A percentile compares a stretch with the other conserved stretches of the same genome.
Evolutionary conservation across 2,113 vertebrate genomes (phyloP).

Genomic region (Pterophyllum scalare): DNA sequence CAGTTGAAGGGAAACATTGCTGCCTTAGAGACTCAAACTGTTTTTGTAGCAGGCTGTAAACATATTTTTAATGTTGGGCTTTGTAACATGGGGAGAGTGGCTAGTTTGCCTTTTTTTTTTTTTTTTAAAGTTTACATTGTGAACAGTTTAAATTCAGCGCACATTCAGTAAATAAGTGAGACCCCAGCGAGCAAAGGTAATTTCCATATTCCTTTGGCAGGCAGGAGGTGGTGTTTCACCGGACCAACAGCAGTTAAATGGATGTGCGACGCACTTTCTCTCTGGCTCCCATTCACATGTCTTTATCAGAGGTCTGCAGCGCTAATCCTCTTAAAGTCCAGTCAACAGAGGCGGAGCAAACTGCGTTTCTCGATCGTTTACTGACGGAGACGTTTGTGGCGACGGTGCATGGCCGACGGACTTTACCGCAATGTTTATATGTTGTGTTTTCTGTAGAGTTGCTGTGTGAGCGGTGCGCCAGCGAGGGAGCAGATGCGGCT

Average conservation of each 20-base stretch:
- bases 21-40: not conserved
- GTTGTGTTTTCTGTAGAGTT: conserved; percentile 16
- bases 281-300: conserved; percentile 63
- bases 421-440: conserved; percentile 22
- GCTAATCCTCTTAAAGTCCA: conserved; percentile 77
- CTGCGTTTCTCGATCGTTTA: conserved; percentile 46
- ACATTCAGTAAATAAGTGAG: not conserved
- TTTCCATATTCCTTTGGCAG: conserved; percentile 5
- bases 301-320: conserved; percentile 61
- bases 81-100: not conserved
- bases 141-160: not conserved
- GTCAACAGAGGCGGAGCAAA: conserved; percentile 75
- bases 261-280: conserved; percentile 42
- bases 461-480: conserved; percentile 33
- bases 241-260: conserved; percentile 44
- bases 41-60: conserved; percentile 4
- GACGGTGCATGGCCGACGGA: conserved; percentile 21
- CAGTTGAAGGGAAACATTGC: not conserved
- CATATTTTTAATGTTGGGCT: not conserved
- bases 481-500: conserved; percentile 68
- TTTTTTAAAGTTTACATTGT: not conserved
- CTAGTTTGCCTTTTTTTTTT: not conserved
- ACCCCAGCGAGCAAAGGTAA: not conserved
- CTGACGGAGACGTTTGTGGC: conserved; percentile 36
- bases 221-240: conserved; percentile 33